A percentile compares a stretch with the other conserved stretches of the same genome.
Conservation (phyloP, 2,797 vertebrate species). For the Chrysocyon brachyurus region DNA sequence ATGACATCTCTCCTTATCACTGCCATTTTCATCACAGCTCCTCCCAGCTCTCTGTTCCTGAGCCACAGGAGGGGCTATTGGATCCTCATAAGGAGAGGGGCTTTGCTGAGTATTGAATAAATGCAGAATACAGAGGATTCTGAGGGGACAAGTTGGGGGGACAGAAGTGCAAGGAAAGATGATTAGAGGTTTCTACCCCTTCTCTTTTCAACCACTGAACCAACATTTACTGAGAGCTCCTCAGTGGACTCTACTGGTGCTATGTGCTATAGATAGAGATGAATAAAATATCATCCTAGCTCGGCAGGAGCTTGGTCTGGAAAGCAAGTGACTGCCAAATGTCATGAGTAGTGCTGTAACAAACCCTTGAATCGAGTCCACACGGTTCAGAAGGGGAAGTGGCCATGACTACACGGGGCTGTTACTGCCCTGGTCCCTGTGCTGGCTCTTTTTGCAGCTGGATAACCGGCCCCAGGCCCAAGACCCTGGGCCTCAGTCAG, state of each 20-base stretch:
- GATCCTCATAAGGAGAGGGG: not conserved
- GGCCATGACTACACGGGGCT: fast-evolving
- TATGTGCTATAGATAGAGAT: not conserved
- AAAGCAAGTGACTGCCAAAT: not conserved
- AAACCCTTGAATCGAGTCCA: not conserved
- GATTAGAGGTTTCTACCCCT: not conserved
- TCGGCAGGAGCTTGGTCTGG: not conserved
- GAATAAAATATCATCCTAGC: not conserved
- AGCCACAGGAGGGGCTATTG: not conserved
- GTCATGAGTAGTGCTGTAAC: not conserved
- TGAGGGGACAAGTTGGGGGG: not conserved
- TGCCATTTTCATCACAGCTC: not conserved
- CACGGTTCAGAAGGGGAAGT: not conserved
- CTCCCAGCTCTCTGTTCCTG: not conserved
- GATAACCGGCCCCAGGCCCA: not conserved
- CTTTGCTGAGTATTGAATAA: not conserved
- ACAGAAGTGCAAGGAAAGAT: not conserved
- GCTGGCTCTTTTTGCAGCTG: slow-evolving; percentile 38
- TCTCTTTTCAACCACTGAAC: not conserved
- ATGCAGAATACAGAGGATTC: not conserved
- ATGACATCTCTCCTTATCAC: not conserved
- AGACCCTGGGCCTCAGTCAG: not conserved
- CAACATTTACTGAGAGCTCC: not conserved
- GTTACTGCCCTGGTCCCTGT: not conserved
- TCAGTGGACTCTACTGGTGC: fast-evolving